phyloP scores from a whole-genome alignment of 2,888 invertebrate species.

The Thecocarcelia acutangulata region DNA sequence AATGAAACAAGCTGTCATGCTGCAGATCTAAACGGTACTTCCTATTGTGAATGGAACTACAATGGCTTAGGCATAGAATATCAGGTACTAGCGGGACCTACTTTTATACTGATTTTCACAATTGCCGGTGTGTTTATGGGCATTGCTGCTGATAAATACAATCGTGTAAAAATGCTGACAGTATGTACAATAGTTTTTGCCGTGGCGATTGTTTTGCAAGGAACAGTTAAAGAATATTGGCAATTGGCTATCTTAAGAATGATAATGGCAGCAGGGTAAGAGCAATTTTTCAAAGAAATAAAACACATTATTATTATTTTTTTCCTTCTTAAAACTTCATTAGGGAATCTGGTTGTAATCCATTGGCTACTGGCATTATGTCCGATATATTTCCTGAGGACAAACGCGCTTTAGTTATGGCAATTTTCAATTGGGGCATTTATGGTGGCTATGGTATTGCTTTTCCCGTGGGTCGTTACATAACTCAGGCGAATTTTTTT shows the following conservation, averaged over 20 bases:
- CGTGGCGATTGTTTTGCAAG: constrained; percentile 91
- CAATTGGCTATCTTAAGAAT: constrained; percentile 92
- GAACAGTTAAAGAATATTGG: constrained; percentile 93
- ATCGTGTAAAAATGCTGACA: constrained; percentile 89
- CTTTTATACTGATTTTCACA: constrained; percentile 95
- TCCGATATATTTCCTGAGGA: constrained; percentile 91
- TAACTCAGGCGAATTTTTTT: constrained; percentile 88
- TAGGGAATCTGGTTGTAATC: constrained; percentile 93
- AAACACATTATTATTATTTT: neutral
- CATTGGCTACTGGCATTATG: constrained; percentile 91
- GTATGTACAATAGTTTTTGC: constrained; percentile 91
- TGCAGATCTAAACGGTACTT: constrained; percentile 86
- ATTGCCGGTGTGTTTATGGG: constrained; percentile 93
- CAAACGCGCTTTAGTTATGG: constrained; percentile 93
- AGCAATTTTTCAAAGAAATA: neutral
- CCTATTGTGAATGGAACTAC: constrained; percentile 95
- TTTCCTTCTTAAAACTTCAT: constrained; percentile 42
- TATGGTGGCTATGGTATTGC: constrained; percentile 96
- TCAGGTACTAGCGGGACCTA: constrained; percentile 95
- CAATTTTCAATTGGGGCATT: constrained; percentile 97
- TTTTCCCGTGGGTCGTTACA: constrained; percentile 94
- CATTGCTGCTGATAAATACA: constrained; percentile 89
- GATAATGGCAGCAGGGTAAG: constrained; percentile 91
- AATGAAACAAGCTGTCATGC: constrained; percentile 85
- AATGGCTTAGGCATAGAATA: constrained; percentile 95